Base-by-base conservation (phyloP, 2,888 invertebrate genomes). In the Eilema griseolum region DNA sequence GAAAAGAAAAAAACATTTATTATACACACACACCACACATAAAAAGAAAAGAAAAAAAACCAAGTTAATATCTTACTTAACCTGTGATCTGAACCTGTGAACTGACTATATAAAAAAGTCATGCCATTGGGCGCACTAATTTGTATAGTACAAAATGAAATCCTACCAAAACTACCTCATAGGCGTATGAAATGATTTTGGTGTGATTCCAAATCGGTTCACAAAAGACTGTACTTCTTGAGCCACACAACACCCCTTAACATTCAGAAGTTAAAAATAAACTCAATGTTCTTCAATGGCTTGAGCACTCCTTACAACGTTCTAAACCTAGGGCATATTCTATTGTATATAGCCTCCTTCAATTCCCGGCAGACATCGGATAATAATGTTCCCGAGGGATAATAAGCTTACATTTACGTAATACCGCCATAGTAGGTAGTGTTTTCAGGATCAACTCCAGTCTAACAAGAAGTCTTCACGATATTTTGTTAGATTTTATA, bases 361-460 rank as follows among this genome's bases (percentile, higher is more conserved):
- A 46, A 33, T 66, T 67, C 61, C 37, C 65, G 26, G 33, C 64
- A 73, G 72, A 68, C 80, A 65, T 66, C 65, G 59, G 66, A 77
- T 78, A 77, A 81, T 72, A 79, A 76, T 24, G 62, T 73, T 73
- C 71, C 67, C 75, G 71, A 77, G 64, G 67, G 59, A 57, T 52
- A 69, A 78, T 77, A 71, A 76, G 75, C 73, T 77, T 46, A 76
- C 79, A 80, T 83, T 83, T 80, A 81, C 76, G 73, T 80, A 73
- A 81, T 82, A 76, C 74, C 72, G 72, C 79, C 76, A 76, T 52
- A 52, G 52, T 52, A 64, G 71, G 57, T 68, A 26, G 31, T 23
- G 16, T 37, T 31, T 41, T 60, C n/a, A 61, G 37, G 20, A 33
- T 62, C 33, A 62, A 16, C n/a, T 41, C 26, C 52, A n/a, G 62